Evolutionary conservation across 2,113 vertebrate species (phyloP), one percentile per base, ranked within the genome.

Genomic region (Dascyllus trimaculatus): DNA sequence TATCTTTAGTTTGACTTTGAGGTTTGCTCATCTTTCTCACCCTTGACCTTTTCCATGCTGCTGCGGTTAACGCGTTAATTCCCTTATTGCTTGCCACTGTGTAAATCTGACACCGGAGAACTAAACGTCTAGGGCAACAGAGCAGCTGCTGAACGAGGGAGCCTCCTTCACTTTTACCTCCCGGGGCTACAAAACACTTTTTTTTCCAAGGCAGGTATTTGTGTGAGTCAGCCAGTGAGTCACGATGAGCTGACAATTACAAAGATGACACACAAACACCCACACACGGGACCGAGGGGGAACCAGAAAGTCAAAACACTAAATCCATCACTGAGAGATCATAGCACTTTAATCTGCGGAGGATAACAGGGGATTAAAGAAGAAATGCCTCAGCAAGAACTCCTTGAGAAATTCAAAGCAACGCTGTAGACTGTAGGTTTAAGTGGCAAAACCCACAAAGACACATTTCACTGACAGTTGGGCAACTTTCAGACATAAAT

Each of bases 181-280:
- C 71, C 13, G 51, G n/a, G 71, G 71, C 66, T 64, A 43, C 43
- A 63, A 29, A 78, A 4, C n/a, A 21, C 46, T 29, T 57, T 56
- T 45, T 62, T 51, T 62, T 54, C 15, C 3, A 1, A n/a, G 32
- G 10, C 43, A 63, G 24, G 38, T 65, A 6, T 48, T 45, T 18
- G 32, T 66, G 71, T 80, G 61, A 85, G 43, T 82, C 64, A 78
- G 26, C 1, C 26, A 18, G 4, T 78, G 80, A 78, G 53, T 84
- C 71, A 83, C 25, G 29, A 13, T 49, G 25, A 81, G 24, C 46
- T 24, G 43, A 21, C 5, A 14, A 49, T 60, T 35, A 69, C 62
- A 62, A 38, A 63, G 13, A 5, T 15, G 4, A 32, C 45, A 67
- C 57, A 63, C 45, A 45, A 49, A 64, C 10, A 14, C 2, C 15